These are phyloP conservation scores for Leucophenga montana DNA, from an alignment of 2,888 invertebrate species.

Conservation along the genomic window DNA sequence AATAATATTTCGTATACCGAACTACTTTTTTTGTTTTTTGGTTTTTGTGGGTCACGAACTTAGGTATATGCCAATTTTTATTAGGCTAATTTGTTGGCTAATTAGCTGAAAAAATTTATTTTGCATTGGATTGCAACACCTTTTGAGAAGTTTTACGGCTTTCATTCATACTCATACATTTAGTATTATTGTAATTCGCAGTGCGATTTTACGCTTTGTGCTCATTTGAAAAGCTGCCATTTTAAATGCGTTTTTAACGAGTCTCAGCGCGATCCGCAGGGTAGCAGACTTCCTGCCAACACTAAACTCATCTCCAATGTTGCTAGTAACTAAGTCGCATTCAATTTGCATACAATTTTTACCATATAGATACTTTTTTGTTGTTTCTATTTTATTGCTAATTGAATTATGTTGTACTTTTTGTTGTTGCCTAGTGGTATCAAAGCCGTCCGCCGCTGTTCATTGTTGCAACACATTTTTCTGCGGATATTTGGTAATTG, in stretches of 20 bases:
- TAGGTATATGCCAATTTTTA: background rate
- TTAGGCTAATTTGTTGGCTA: background rate
- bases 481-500: slow-evolving; percentile 57
- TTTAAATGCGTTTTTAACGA: no score
- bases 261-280: background rate
- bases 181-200: no score
- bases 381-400: slow-evolving; percentile 43
- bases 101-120: no score
- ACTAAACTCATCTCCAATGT: slow-evolving; percentile 27
- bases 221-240: no score
- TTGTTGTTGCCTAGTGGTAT: slow-evolving; percentile 25
- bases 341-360: slow-evolving; percentile 20
- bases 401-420: slow-evolving; percentile 64
- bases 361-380: background rate
- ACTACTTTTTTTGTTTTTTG: no score
- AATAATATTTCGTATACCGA: no score
- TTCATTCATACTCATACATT: no score
- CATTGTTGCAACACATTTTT: slow-evolving; percentile 36
- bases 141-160: no score
- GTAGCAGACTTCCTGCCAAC: background rate
- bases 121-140: no score
- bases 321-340: slow-evolving; percentile 47
- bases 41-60: no score
- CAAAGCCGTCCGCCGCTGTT: no score
- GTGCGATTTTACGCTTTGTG: no score